Conservation (phyloP, 1,140 invertebrate species). For the Ptiloglossa arizonensis region DNA sequence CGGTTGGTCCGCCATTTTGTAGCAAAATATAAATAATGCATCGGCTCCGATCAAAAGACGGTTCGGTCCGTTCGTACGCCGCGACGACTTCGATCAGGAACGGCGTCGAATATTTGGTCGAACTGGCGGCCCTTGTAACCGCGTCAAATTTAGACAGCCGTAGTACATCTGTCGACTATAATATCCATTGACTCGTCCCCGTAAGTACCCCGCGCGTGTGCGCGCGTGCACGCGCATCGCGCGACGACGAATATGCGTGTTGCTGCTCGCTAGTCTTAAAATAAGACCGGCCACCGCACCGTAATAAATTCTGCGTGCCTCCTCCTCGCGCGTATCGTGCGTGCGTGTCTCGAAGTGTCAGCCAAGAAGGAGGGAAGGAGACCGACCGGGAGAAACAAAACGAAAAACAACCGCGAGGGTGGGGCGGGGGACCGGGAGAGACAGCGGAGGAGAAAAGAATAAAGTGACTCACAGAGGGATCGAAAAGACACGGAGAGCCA, state of each 20-base stretch:
- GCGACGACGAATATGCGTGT: conserved; percentile 40
- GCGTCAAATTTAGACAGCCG: conserved; percentile 60
- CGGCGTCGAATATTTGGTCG: not conserved
- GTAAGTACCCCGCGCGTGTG: conserved; percentile 48
- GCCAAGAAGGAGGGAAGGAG: conserved; percentile 3
- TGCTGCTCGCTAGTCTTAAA: conserved; percentile 68
- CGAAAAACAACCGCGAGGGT: conserved; percentile 14
- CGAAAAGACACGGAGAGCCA: conserved; percentile 20
- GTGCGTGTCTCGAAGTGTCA: conserved; percentile 54
- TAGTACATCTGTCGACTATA: conserved; percentile 67
- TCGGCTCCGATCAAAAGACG: no score
- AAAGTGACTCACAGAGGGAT: conserved; percentile 59
- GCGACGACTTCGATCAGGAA: no score
- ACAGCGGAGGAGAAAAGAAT: conserved; percentile 56
- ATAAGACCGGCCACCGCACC: conserved; percentile 78
- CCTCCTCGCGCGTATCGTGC: conserved; percentile 40
- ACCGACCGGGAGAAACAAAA: not conserved
- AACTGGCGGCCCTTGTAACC: not conserved
- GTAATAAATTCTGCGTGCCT: conserved; percentile 67
- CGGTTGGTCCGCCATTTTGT: no score
- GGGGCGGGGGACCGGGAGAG: conserved; percentile 13
- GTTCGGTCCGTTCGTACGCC: no score
- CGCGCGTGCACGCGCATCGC: conserved; percentile 25
- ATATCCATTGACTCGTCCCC: conserved; percentile 63
- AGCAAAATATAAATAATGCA: no score